Percentiles rank a stretch among this genome's conserved stretches.
Conservation (phyloP, 2,113 vertebrate species). For the Eptatretus burgeri region DNA sequence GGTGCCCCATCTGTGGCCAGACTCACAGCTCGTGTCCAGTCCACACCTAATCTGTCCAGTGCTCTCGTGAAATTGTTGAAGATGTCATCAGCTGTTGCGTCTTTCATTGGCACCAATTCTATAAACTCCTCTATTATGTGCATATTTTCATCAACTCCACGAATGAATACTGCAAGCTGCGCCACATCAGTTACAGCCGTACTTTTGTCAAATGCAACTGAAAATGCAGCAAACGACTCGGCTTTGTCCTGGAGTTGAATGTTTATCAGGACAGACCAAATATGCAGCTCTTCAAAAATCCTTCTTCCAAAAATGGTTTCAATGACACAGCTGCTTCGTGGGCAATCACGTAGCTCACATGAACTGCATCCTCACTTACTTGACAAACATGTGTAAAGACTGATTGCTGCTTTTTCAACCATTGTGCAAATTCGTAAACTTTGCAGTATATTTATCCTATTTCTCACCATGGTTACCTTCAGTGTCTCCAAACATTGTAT, state of each 20-base stretch:
- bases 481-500: neutral
- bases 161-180: constrained; percentile 10
- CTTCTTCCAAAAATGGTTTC: neutral
- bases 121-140: neutral
- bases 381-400: neutral
- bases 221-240: constrained; percentile 10
- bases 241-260: constrained; percentile 7
- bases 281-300: neutral
- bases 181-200: constrained; percentile 8
- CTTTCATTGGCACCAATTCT: no score
- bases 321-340: neutral
- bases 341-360: neutral
- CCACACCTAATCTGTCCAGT: neutral
- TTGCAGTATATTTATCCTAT: neutral
- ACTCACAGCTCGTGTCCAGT: constrained; percentile 5
- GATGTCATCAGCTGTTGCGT: neutral
- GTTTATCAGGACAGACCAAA: neutral
- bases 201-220: constrained; percentile 9
- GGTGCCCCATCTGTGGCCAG: neutral
- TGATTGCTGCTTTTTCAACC: constrained; percentile 1
- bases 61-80: neutral
- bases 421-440: neutral
- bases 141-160: constrained; percentile 5
- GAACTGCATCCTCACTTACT: neutral
- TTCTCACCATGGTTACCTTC: neutral